Evolutionary conservation across 2,797 vertebrate species (phyloP).

Genomic region (Corythornis leucogaster): DNA sequence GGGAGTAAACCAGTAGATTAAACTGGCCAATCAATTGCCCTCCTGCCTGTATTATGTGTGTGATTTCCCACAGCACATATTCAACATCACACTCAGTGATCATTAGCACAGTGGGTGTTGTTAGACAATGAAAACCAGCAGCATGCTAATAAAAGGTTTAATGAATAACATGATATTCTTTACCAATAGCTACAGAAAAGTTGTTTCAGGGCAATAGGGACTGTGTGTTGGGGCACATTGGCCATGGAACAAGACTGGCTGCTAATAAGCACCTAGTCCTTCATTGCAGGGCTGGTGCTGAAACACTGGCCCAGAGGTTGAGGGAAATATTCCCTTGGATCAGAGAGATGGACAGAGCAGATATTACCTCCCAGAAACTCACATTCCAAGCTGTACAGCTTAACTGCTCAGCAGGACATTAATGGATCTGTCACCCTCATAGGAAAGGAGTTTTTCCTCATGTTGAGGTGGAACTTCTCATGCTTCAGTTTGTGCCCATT

Average conservation of each 20-base stretch:
- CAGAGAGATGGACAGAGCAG: neutral
- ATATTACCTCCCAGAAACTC: neutral
- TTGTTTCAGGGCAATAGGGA: neutral
- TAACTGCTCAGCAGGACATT: neutral
- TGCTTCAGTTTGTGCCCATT: no score
- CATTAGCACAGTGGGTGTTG: conserved; percentile 21
- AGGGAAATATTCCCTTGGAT: neutral
- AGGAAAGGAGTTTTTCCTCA: no score
- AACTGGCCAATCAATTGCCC: conserved; percentile 6
- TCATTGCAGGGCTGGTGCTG: neutral
- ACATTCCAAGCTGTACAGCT: neutral
- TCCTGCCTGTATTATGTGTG: neutral
- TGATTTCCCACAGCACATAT: neutral
- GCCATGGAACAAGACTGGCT: neutral
- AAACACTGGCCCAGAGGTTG: fast-evolving
- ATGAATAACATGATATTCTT: neutral
- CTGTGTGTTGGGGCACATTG: neutral
- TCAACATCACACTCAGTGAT: neutral
- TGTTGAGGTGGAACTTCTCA: no score
- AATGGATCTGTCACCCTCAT: no score
- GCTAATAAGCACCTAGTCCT: neutral
- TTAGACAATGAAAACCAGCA: conserved; percentile 30
- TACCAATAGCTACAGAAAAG: neutral
- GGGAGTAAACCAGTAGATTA: conserved; percentile 16
- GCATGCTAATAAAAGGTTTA: conserved; percentile 27